Conservation (phyloP, 2,113 vertebrate species). For the Hyperoodon ampullatus region DNA sequence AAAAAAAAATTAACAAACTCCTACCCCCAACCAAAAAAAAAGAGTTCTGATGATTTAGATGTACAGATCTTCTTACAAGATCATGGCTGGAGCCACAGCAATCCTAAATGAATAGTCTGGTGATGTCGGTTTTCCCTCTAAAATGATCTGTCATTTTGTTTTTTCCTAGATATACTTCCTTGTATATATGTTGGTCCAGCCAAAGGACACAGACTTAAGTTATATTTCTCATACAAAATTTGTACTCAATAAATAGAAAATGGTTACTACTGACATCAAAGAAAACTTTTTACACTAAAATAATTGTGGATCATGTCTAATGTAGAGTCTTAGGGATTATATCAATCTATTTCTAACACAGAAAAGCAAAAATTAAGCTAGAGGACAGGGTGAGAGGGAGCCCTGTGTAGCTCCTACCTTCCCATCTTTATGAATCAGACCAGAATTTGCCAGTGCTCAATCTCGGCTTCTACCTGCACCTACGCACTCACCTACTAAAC, state of each 20-base stretch:
- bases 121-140: not conserved
- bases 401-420: not conserved
- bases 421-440: not conserved
- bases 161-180: not conserved
- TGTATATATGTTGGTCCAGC: not conserved
- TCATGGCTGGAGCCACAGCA: not conserved
- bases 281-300: constrained; percentile 21
- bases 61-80: not conserved
- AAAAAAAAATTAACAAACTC: too few species aligned
- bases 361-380: constrained; percentile 40
- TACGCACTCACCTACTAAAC: not conserved
- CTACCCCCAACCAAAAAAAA: too few species aligned
- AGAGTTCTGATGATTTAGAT: not conserved
- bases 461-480: not conserved
- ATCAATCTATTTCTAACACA: constrained; percentile 28
- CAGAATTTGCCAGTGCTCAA: not conserved
- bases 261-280: not conserved
- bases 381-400: not conserved
- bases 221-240: constrained; percentile 13
- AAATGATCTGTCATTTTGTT: not conserved
- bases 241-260: not conserved
- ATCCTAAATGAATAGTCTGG: constrained; percentile 12
- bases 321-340: not conserved
- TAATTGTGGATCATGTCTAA: not conserved
- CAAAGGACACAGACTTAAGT: not conserved